Base-by-base conservation (phyloP, 2,113 vertebrate genomes). In the Gulo gulo region DNA sequence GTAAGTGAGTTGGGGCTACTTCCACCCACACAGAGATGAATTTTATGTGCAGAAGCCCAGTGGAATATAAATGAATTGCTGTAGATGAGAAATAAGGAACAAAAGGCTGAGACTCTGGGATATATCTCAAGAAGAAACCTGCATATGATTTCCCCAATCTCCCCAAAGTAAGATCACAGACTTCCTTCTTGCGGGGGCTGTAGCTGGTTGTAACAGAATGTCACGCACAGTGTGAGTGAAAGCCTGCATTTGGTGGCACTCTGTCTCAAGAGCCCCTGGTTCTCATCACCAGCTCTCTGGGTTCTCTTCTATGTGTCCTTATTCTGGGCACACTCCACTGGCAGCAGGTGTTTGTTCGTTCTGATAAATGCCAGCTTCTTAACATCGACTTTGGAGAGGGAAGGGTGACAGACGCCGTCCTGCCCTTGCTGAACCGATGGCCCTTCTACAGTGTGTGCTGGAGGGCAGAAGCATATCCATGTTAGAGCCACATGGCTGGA, bases 1-100 rank as follows among this genome's bases (percentile, higher is more conserved):
- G 97, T 95, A 91, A 97, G 96, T 94, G 89, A 97, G 96, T 94
- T 92, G 97, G 94, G 98, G 97, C 95, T 97, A 96, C 95, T 98
- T 95, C 97, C 97, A 87, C 97, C 97, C 97, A 98, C 97, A 87
- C 97, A 67, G 92, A 96, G 73, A 97, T 57, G 78, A 91, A 92
- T 97, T 97, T 97, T 95, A 76, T 97, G 95, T 91, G 94, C 95
- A 93, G 89, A 95, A 95, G 87, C 97, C 97, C 96, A 92, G 95
- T 42, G 14, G 98, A 97, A 98, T 98, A 93, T 87, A 98, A 97
- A 97, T 93, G 97, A 98, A 83, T 57, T 86, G 55, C 93, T 65
- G 80, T 88, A 55, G 84, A 39, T 18, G 67, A 97, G 84, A 94
- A 96, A 92, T 18, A 78, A 83, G 88, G 80, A 76, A 91, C 13